Conservation (phyloP, 2,888 invertebrate species). For the Epinotia nisella region DNA sequence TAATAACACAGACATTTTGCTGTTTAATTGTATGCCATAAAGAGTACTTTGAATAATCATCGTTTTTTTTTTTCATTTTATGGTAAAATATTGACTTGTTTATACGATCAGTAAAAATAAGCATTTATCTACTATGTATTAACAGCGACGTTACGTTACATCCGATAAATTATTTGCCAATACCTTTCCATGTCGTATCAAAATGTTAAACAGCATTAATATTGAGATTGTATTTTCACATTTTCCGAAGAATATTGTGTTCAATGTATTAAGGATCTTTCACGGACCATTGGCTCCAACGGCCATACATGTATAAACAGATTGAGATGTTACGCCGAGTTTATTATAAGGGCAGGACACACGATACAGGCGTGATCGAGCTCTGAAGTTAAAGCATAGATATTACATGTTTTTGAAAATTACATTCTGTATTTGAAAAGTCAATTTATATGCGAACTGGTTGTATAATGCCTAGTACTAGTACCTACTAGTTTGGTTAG, state of each 20-base stretch:
- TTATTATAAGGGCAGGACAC: conserved; percentile 47
- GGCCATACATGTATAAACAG: conserved; percentile 55
- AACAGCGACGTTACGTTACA: not conserved
- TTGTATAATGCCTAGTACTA: not conserved
- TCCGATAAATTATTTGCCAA: not conserved
- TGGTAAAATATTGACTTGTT: not conserved
- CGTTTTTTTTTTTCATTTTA: not conserved
- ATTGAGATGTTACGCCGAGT: conserved; percentile 54
- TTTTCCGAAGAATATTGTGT: conserved; percentile 50
- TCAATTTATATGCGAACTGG: not conserved
- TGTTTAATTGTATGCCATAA: not conserved
- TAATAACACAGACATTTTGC: no score
- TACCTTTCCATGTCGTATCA: conserved; percentile 15
- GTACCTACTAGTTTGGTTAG: not conserved
- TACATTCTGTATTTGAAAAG: not conserved
- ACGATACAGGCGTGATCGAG: conserved; percentile 10
- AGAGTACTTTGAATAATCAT: not conserved
- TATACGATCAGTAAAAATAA: not conserved
- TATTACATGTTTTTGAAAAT: not conserved
- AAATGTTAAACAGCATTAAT: conserved; percentile 39
- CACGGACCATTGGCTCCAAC: conserved; percentile 56
- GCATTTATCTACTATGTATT: no score
- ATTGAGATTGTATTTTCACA: conserved; percentile 38
- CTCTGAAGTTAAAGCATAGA: not conserved
- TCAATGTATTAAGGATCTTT: conserved; percentile 44